phyloP scores from a whole-genome alignment of 2,797 vertebrate species.

The Poeciliopsis presidionis region DNA sequence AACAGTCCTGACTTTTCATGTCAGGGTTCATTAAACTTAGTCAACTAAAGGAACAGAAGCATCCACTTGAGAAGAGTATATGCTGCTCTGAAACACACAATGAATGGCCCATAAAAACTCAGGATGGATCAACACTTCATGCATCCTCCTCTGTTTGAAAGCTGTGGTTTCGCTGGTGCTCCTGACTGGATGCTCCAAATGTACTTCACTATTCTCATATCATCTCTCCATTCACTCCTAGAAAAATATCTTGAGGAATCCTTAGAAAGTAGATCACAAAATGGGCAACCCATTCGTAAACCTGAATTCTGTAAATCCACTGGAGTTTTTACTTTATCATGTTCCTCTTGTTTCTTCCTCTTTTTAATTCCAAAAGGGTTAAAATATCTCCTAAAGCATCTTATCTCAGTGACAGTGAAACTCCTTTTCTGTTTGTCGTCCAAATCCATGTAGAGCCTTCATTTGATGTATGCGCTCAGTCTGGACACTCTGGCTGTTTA shows the following conservation, averaged over 20 bases:
- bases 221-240: not conserved
- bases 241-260: not conserved
- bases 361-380: slow-evolving; percentile 8
- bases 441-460: slow-evolving; percentile 2
- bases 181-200: slow-evolving; percentile 8
- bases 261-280: not conserved
- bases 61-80: not conserved
- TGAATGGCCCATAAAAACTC: not conserved
- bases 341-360: slow-evolving; percentile 13
- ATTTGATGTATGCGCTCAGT: slow-evolving; percentile 13
- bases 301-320: slow-evolving; percentile 27
- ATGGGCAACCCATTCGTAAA: not conserved
- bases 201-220: slow-evolving; percentile 2
- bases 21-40: not conserved
- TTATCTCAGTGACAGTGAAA: not conserved
- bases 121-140: not conserved
- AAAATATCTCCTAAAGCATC: slow-evolving; percentile 20
- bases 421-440: not conserved
- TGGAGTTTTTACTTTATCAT: slow-evolving; percentile 1
- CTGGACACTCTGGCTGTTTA: slow-evolving; percentile 16
- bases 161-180: slow-evolving; percentile 7
- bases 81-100: not conserved
- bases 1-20: not conserved
- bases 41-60: not conserved
- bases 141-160: slow-evolving; percentile 14